A percentile compares a stretch with the other conserved stretches of the same genome.
These are phyloP conservation scores for Mormyrus lacerda DNA, from an alignment of 2,113 vertebrate genomes.

Conservation along the genomic window DNA sequence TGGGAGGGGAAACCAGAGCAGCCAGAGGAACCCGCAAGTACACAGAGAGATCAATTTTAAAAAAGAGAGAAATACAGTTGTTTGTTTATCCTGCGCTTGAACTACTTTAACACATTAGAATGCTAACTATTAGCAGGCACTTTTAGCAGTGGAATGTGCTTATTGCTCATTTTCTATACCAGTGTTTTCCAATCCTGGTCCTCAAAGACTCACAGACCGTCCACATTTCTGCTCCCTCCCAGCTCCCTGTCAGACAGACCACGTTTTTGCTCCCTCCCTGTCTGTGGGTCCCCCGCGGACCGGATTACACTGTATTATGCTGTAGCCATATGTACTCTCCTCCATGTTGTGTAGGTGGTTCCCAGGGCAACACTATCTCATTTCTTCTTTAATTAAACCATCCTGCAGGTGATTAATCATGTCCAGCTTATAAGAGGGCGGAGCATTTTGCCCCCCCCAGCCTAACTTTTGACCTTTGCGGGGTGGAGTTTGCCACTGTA, in stretches of 20 bases:
- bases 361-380: neutral
- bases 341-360: neutral
- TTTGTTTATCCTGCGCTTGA: neutral
- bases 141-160: neutral
- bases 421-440: neutral
- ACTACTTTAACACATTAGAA: neutral
- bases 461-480: neutral
- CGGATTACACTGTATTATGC: neutral
- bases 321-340: neutral
- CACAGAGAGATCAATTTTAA: neutral
- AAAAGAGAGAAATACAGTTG: neutral
- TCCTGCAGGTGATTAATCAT: neutral
- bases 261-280: neutral
- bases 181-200: neutral
- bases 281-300: neutral
- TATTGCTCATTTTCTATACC: neutral
- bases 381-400: constrained; percentile 4
- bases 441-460: neutral
- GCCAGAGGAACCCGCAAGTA: neutral
- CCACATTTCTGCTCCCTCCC: neutral
- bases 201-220: neutral
- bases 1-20: neutral
- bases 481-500: neutral
- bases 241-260: neutral
- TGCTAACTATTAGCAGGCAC: neutral